Conservation (phyloP, 2,113 vertebrate genomes). For the Prinia subflava region DNA sequence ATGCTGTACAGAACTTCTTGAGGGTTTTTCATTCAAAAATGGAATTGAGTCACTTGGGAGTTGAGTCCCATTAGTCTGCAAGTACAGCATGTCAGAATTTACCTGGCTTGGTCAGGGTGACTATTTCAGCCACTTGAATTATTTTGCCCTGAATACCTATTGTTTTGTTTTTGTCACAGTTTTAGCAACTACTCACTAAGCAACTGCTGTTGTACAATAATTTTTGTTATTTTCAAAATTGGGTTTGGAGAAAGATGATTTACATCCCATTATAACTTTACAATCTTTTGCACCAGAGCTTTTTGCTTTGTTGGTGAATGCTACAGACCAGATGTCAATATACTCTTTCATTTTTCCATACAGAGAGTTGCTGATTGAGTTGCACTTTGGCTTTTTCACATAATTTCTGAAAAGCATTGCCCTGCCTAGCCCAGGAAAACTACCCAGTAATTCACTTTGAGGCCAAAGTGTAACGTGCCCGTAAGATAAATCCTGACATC, state of each 20-base stretch:
- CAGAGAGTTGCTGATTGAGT: background rate
- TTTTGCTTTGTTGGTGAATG: background rate
- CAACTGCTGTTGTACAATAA: background rate
- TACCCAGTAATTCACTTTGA: background rate
- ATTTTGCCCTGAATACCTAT: background rate
- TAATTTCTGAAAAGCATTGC: background rate
- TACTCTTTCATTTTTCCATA: background rate
- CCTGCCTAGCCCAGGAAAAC: background rate
- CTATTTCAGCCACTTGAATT: background rate
- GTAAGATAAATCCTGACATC: background rate
- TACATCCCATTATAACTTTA: background rate
- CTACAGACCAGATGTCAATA: background rate
- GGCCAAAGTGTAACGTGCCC: background rate
- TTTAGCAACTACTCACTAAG: background rate
- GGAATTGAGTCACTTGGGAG: background rate
- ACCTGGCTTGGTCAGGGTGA: background rate
- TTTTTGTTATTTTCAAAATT: background rate
- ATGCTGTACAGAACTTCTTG: background rate
- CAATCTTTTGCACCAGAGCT: background rate
- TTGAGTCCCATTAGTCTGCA: background rate
- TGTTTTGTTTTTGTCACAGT: background rate
- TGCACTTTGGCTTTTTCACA: background rate
- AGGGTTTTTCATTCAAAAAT: background rate
- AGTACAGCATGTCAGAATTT: background rate
- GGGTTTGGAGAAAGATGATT: background rate